Percentiles rank a stretch among this genome's conserved stretches.
Evolutionary conservation across 2,888 invertebrate species (phyloP).

Genomic region (Drosophila siamana): DNA sequence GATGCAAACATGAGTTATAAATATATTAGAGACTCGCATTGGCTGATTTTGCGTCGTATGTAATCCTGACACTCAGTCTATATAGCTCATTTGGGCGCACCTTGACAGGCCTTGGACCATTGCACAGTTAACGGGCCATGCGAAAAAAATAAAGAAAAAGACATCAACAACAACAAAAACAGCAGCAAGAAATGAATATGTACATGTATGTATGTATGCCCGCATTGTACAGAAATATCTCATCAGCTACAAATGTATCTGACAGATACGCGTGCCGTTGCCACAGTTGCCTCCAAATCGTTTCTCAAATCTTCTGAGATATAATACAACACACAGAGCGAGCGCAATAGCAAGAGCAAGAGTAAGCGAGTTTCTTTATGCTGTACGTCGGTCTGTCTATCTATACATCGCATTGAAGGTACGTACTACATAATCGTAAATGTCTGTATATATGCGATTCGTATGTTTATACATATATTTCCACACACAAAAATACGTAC

Average conservation of each 20-base stretch:
- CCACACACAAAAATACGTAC: conserved; percentile 10
- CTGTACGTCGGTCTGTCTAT: conserved; percentile 43
- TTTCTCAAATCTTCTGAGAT: conserved; percentile 58
- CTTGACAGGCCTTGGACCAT: conserved; percentile 55
- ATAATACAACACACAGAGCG: conserved; percentile 36
- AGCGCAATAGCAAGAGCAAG: background rate
- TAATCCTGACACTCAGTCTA: conserved; percentile 1
- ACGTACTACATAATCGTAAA: conserved; percentile 20
- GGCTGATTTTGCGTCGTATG: background rate
- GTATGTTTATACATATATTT: conserved; percentile 18
- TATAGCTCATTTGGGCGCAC: conserved; percentile 35
- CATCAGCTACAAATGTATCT: conserved; percentile 50
- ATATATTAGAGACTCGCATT: conserved; percentile 3
- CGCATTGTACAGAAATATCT: conserved; percentile 27
- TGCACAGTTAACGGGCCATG: conserved; percentile 66
- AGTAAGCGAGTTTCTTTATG: conserved; percentile 58
- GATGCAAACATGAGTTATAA: conserved; percentile 55
- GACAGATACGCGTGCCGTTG: conserved; percentile 57
- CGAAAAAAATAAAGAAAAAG: no score
- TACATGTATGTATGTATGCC: background rate
- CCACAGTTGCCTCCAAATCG: conserved; percentile 43
- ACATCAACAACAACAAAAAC: no score
- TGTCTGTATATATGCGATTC: conserved; percentile 20
- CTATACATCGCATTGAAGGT: conserved; percentile 47
- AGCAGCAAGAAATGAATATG: background rate